These are phyloP conservation scores for Scarus forsteni DNA, from an alignment of 2,797 vertebrate species.

Conservation along the genomic window DNA sequence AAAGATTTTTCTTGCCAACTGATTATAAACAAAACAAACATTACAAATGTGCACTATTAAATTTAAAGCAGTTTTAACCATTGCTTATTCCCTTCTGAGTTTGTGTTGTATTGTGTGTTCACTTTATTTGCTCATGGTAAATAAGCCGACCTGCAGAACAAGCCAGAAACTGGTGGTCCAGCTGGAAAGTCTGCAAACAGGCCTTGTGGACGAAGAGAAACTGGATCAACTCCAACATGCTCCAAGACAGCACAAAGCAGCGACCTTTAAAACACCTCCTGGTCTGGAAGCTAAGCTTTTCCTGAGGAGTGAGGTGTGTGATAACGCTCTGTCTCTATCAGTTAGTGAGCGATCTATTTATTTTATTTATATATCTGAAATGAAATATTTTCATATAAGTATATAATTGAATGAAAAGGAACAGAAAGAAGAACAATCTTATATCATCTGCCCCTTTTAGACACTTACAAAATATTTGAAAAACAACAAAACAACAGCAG, in stretches of 20 bases:
- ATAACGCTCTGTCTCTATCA: too few relatives aligned
- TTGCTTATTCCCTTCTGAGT: slow-evolving; percentile 2
- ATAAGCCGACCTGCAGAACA: slow-evolving; percentile 55
- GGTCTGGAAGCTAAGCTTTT: slow-evolving; percentile 29
- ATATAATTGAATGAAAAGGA: too few relatives aligned
- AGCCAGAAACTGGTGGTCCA: slow-evolving; percentile 48
- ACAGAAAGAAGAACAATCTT: too few relatives aligned
- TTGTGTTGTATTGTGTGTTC: slow-evolving; percentile 10
- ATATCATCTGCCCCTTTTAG: too few relatives aligned
- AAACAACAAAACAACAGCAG: too few relatives aligned
- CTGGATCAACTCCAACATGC: slow-evolving; percentile 60
- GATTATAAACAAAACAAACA: background rate
- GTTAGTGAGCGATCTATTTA: too few relatives aligned
- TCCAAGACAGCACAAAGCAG: slow-evolving; percentile 34
- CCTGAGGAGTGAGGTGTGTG: too few relatives aligned
- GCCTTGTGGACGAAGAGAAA: slow-evolving; percentile 64
- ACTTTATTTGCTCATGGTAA: slow-evolving; percentile 57
- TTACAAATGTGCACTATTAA: background rate
- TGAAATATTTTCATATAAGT: too few relatives aligned
- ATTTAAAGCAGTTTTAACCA: slow-evolving; percentile 4
- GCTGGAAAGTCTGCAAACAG: slow-evolving; percentile 66
- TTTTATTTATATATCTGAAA: too few relatives aligned
- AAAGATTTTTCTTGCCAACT: too few relatives aligned
- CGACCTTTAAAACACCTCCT: slow-evolving; percentile 53
- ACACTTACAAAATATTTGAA: too few relatives aligned